A percentile compares a stretch with the other conserved stretches of the same genome.
These are phyloP conservation scores for Sorex fumeus DNA, from an alignment of 2,113 vertebrate genomes.

Conservation along the genomic window DNA sequence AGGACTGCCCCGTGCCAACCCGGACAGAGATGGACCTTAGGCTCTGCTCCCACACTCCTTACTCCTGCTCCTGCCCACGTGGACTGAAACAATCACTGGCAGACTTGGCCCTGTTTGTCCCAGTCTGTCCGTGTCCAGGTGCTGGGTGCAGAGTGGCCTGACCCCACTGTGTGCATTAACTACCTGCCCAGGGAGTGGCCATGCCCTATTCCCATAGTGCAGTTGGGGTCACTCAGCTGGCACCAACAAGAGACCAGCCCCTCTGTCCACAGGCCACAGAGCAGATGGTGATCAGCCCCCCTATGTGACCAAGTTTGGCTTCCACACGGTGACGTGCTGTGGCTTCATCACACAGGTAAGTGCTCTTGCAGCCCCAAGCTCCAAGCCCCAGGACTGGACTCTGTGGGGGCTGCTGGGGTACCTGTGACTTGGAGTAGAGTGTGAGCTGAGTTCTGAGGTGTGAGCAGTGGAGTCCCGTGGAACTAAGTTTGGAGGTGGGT, in stretches of 20 bases:
- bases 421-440: neutral
- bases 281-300: constrained; percentile 82
- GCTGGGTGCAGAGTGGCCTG: too few species aligned
- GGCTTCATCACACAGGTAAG: constrained; percentile 95
- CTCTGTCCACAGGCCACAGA: constrained; percentile 89
- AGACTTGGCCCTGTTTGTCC: too few species aligned
- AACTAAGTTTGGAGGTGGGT: neutral
- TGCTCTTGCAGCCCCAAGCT: neutral
- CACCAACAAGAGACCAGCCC: neutral
- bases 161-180: neutral
- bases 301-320: constrained; percentile 93
- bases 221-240: neutral
- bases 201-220: neutral
- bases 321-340: constrained; percentile 93
- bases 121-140: too few species aligned
- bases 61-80: too few species aligned
- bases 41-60: too few species aligned
- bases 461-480: neutral
- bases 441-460: neutral
- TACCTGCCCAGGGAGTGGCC: neutral
- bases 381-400: too few species aligned
- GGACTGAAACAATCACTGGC: too few species aligned
- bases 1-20: too few species aligned
- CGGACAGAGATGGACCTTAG: too few species aligned
- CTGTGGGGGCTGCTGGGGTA: too few species aligned